Base-by-base conservation (phyloP, 1,140 invertebrate genomes). In the Drosophila repleta region DNA sequence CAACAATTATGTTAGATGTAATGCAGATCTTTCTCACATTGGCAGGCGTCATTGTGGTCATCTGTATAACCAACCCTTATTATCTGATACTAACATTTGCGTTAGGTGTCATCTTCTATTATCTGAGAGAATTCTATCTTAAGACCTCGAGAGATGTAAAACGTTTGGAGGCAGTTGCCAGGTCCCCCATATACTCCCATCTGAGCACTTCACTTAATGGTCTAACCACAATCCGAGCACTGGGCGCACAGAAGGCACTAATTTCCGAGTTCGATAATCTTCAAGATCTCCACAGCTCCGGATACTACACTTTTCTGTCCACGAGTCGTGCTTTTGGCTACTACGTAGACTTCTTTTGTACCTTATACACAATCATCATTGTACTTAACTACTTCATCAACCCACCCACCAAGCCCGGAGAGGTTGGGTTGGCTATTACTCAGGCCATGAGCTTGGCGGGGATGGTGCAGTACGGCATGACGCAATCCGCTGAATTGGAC, bases 111-210 rank as follows among this genome's bases (percentile, higher is more conserved):
- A 63, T 97, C 0, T 97, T 98, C 79, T 94, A 95, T 63, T 94
- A 94, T 63, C 93, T 97, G 15, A 92, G 97, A 13, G 93, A 94
- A 62, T 94, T 97, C 66, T 98, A 98, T 88, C 92, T 98, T 10
- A 94, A 94, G 51, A 96, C 96, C 0, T 96, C 96, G 0, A 94
- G 97, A 74, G 96, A 97, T 77, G 93, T 98, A 10, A 98, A 98
- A 90, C 93, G 97, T 53, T 90, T 98, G 32, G 97, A 98, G 92
- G 96, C 96, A 83, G 95, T 88, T 67, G 91, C 84, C 24, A 93
- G 93, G 81, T 95, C 94, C 82, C 96, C 96, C 1, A 94, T 97
- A 2, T 97, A 96, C 82, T 96, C 96, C 0, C 96, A 97, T 69
- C 92, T 97, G 0, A 95, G 94, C 55, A 93, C 95, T 1, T 94